Base-by-base conservation (phyloP, 2,113 vertebrate genomes). In the Sapayoa aenigma region DNA sequence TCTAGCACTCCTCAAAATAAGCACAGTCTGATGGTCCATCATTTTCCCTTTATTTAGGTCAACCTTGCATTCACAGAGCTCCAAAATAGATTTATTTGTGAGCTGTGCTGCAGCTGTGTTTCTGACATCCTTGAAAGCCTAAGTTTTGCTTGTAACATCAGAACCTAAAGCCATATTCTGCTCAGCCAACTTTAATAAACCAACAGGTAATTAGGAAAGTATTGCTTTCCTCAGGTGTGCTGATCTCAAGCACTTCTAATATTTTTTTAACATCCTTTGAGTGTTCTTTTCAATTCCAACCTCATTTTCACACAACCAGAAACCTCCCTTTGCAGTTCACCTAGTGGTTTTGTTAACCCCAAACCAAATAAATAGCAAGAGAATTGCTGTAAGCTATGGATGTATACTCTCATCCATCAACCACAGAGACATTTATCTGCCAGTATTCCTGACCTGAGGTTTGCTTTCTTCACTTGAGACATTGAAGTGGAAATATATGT, bases 341-440 rank as follows among this genome's bases (percentile, higher is more conserved):
- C 67, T 77, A 30, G 71, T 37, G 35, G 14, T 42, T 96, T 74
- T 83, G 27, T 74, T 73, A 80, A 71, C 30, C 87, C 41, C 89
- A 79, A 77, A 90, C 53, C 71, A 91, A 77, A 76, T 76, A 91
- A 55, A 71, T 41, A 86, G 67, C 79, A 55, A 31, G 90, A 96
- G 42, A 59, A 74, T 58, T 80, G 93, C 82, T 47, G 14, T 52
- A 42, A 86, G 79, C 14, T 13, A 31, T 59, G 71, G 85, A 53
- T 60, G 35, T 11, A 47, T 67, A 37, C 68, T 59, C 33, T 83
- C 58, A 75, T 89, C 55, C 52, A 72, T 90, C 72, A 84, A 21
- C 22, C n/a, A 33, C 31, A 84, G 41, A 66, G n/a, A 59, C 50
- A 66, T 50, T 76, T 77, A 44, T 67, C 90, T 90, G 60, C 60